A percentile compares a stretch with the other conserved stretches of the same genome.
Conservation (phyloP, 2,797 vertebrate species). For the Muscicapa comitata region DNA sequence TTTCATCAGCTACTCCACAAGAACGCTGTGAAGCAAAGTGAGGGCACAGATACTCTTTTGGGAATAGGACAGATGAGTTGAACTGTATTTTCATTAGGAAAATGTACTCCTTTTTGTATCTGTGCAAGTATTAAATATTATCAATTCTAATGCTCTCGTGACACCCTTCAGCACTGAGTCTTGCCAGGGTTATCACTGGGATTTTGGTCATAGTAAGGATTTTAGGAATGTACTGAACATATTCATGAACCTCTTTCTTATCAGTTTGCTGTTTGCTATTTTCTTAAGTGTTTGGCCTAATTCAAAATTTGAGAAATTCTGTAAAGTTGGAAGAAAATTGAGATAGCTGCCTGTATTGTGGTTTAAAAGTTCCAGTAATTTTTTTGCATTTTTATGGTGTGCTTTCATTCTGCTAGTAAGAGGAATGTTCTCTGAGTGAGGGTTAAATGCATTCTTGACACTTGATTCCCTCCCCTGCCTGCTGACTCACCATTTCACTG, state of each 20-base stretch:
- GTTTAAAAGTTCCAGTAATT: not conserved
- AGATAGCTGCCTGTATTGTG: not conserved
- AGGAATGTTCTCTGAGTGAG: not conserved
- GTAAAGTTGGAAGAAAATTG: not conserved
- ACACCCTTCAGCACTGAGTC: not conserved
- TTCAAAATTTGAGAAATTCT: not conserved
- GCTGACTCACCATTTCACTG: constrained; percentile 58
- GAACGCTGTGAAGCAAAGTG: not conserved
- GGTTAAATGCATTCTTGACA: constrained; percentile 47
- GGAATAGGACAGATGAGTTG: not conserved
- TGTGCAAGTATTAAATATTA: not conserved
- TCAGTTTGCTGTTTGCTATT: not conserved
- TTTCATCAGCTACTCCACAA: not conserved
- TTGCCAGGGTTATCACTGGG: not conserved
- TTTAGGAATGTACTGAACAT: accelerated
- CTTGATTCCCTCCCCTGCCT: constrained; percentile 24
- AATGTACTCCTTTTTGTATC: not conserved
- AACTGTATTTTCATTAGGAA: constrained; percentile 4
- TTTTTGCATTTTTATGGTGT: not conserved
- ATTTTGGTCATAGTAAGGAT: not conserved
- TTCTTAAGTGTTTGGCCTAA: not conserved
- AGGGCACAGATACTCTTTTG: not conserved
- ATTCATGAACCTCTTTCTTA: not conserved
- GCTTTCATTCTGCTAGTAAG: not conserved
- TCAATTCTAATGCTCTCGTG: not conserved